A percentile compares a stretch with the other conserved stretches of the same genome.
These are phyloP conservation scores for Coremacera marginata DNA, from an alignment of 2,888 invertebrate species.

Conservation along the genomic window DNA sequence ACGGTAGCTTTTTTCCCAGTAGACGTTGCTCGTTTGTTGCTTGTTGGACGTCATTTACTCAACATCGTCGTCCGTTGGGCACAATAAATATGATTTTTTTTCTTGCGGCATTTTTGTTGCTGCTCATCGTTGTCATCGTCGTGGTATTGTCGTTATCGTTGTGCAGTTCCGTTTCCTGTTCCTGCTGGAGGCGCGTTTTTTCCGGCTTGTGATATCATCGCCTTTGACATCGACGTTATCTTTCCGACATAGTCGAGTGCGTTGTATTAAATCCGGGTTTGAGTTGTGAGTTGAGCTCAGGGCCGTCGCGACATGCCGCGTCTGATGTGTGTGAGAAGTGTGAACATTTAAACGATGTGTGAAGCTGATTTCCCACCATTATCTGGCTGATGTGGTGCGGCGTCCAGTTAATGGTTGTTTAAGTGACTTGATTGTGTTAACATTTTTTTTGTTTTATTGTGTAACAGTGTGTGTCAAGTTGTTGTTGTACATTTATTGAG, in stretches of 20 bases:
- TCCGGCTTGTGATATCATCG: constrained; percentile 33
- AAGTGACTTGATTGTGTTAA: constrained; percentile 44
- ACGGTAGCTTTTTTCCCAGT: constrained; percentile 4
- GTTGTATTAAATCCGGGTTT: constrained; percentile 1
- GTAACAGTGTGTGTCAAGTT: constrained; percentile 36
- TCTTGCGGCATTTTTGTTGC: constrained; percentile 31
- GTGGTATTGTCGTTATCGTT: constrained; percentile 38
- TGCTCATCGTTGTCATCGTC: constrained; percentile 3
- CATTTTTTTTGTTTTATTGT: constrained; percentile 19
- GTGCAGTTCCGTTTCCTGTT: constrained; percentile 44
- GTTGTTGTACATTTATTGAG: constrained; percentile 18
- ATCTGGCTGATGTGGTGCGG: background rate
- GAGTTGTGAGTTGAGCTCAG: background rate
- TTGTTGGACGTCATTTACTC: background rate
- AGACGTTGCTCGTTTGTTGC: background rate
- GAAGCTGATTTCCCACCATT: constrained; percentile 30
- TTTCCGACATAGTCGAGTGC: constrained; percentile 22
- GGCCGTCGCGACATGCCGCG: constrained; percentile 5
- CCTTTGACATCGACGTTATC: constrained; percentile 44
- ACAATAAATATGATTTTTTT: constrained; percentile 40
- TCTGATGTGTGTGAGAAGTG: constrained; percentile 42
- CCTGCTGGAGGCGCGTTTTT: constrained; percentile 37
- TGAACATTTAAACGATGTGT: constrained; percentile 49
- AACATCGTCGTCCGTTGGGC: constrained; percentile 36
- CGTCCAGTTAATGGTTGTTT: constrained; percentile 50